Evolutionary conservation across 2,888 invertebrate genomes (phyloP).

Genomic region (Scaptomyza polygonia): DNA sequence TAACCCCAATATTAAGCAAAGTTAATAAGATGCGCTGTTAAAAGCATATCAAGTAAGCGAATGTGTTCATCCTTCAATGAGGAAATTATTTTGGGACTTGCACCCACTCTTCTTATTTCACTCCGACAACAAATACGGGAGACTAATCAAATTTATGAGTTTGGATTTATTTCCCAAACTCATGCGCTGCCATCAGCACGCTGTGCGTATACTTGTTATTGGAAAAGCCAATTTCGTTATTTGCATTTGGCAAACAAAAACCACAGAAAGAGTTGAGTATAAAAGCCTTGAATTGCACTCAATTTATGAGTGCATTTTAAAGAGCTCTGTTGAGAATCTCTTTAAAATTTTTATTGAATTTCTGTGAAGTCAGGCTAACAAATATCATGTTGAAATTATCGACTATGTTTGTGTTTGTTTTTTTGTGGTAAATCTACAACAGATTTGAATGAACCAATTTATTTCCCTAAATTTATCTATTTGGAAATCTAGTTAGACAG

Average conservation of each 20-base stretch:
- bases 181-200: conserved; percentile 22
- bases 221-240: conserved; percentile 23
- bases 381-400: too few species aligned
- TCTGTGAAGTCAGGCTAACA: too few species aligned
- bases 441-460: too few species aligned
- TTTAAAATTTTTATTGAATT: too few species aligned
- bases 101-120: background rate
- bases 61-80: conserved; percentile 8
- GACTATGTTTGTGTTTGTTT: too few species aligned
- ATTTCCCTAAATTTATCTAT: too few species aligned
- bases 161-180: conserved; percentile 42
- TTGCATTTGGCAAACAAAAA: conserved; percentile 7
- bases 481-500: too few species aligned
- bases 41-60: conserved; percentile 39
- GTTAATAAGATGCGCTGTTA: conserved; percentile 53
- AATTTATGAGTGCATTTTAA: conserved; percentile 11
- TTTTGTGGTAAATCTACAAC: too few species aligned
- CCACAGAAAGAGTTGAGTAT: conserved; percentile 9
- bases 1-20: conserved; percentile 44
- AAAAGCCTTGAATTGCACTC: conserved; percentile 33
- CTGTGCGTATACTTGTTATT: conserved; percentile 36
- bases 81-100: conserved; percentile 15
- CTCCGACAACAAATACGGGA: conserved; percentile 6
- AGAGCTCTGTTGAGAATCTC: too few species aligned
- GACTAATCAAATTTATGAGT: conserved; percentile 53